A percentile compares a stretch with the other conserved stretches of the same genome.
These are phyloP conservation scores for Hemiscyllium ocellatum DNA, from an alignment of 2,113 vertebrate species.

Conservation along the genomic window DNA sequence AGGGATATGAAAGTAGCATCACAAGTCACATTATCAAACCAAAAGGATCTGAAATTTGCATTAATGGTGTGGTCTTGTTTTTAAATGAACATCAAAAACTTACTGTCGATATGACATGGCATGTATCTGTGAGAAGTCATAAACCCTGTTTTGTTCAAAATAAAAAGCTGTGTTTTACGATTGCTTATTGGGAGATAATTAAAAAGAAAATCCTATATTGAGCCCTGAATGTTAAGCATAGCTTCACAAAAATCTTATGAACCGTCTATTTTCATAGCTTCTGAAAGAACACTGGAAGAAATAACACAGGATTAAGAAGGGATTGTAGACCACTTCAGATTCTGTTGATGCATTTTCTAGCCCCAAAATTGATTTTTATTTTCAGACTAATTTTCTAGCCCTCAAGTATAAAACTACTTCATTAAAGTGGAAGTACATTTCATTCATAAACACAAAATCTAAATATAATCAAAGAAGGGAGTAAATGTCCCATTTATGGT, in stretches of 20 bases:
- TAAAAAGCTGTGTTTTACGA: not conserved
- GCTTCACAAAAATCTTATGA: not conserved
- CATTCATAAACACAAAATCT: not conserved
- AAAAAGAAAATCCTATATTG: not conserved
- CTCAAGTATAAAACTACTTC: not conserved
- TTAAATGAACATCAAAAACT: not conserved
- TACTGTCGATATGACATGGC: not conserved
- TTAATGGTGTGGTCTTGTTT: not conserved
- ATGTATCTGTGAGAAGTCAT: not conserved
- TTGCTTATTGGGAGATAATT: not conserved
- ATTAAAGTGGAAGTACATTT: not conserved
- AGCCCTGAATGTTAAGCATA: not conserved
- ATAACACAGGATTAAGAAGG: not conserved
- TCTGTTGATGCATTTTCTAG: not conserved
- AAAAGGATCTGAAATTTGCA: not conserved
- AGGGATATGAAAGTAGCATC: conserved; percentile 51
- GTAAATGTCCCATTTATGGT: not conserved
- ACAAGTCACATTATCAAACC: not conserved
- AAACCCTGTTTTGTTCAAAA: not conserved
- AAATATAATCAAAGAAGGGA: not conserved
- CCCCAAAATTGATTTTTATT: not conserved
- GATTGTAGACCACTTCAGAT: not conserved
- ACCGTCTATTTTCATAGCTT: not conserved
- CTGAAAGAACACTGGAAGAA: not conserved
- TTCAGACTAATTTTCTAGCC: not conserved